Base-by-base conservation (phyloP, 2,113 vertebrate species). In the Actenoides hombroni region DNA sequence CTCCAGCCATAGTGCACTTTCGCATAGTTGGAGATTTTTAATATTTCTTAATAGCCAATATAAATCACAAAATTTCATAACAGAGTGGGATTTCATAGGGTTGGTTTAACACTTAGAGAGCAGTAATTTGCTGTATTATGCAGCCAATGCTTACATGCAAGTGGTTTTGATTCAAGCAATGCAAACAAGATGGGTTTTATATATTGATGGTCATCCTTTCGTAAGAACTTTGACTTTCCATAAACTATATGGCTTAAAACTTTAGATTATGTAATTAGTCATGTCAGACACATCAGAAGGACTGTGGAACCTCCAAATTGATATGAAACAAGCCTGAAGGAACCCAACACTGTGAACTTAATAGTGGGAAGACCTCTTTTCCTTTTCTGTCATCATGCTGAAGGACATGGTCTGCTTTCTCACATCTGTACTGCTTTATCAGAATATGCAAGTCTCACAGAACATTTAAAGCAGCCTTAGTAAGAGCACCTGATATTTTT, bases 11-110 rank as follows among this genome's bases (percentile, higher is more conserved):
- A 75, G 35, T 46, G 59, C 83, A 86, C 25, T 90, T 94, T 71
- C 84, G 83, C 87, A 88, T 97, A 82, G 94, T n/a, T 90, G 86
- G 92, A 96, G 74, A 86, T 94, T 97, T 96, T 92, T 86, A 97
- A 90, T 92, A 91, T 78, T 97, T 88, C 73, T 97, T 97, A 97
- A 97, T 93, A 94, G 78, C 85, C 78, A 89, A 88, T 79, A 95
- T 95, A 97, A 97, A 97, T 97, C 91, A 97, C 65, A 89, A 68
- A 83, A 96, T 86, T 96, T 97, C 82, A 91, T 96, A 97, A 91
- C 7, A 74, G 76, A 60, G 59, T 21, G 90, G 83, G 91, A 74
- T 93, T 95, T 97, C 80, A 80, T 83, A 96, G 81, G 81, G 82
- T 63, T 91, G 65, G 26, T 88, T 97, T 95, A 94, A 92, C 95